Evolutionary conservation across 2,888 invertebrate species (phyloP).

Genomic region (Lathronympha strigana): DNA sequence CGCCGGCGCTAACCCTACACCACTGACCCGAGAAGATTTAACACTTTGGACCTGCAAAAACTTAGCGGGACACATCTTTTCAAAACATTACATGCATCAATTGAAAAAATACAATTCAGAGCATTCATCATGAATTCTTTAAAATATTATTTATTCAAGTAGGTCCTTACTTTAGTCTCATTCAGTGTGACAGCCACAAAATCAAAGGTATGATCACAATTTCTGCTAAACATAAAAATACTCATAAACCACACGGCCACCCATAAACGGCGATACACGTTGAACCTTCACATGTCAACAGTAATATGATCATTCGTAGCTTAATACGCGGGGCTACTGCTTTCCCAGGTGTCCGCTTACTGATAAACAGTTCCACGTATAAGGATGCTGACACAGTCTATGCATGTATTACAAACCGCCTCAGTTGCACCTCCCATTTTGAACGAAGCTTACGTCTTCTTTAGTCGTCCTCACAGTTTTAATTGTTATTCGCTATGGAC

Average conservation of each 20-base stretch:
- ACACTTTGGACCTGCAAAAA: no score
- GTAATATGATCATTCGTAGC: conserved; percentile 30
- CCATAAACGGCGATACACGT: neutral
- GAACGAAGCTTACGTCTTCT: neutral
- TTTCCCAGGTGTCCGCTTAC: conserved; percentile 64
- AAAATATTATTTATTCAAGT: no score
- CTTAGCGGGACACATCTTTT: no score
- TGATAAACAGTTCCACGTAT: conserved; percentile 69
- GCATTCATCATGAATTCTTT: no score
- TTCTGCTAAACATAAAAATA: neutral
- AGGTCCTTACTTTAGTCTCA: no score
- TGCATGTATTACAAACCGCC: conserved; percentile 11
- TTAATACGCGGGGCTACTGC: conserved; percentile 40
- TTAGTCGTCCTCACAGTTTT: neutral
- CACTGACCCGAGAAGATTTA: no score
- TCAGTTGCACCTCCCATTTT: conserved; percentile 20
- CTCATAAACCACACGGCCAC: neutral
- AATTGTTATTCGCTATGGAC: conserved; percentile 47
- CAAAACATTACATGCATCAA: no score
- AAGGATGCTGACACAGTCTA: conserved; percentile 55
- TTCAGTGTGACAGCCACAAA: no score
- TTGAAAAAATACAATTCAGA: no score
- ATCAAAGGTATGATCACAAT: neutral
- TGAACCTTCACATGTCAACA: conserved; percentile 23
- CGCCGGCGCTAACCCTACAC: no score